A percentile compares a stretch with the other conserved stretches of the same genome.
phyloP scores from a whole-genome alignment of 23 tunicate genomes.

The Oikopleura vanhoeffeni region DNA sequence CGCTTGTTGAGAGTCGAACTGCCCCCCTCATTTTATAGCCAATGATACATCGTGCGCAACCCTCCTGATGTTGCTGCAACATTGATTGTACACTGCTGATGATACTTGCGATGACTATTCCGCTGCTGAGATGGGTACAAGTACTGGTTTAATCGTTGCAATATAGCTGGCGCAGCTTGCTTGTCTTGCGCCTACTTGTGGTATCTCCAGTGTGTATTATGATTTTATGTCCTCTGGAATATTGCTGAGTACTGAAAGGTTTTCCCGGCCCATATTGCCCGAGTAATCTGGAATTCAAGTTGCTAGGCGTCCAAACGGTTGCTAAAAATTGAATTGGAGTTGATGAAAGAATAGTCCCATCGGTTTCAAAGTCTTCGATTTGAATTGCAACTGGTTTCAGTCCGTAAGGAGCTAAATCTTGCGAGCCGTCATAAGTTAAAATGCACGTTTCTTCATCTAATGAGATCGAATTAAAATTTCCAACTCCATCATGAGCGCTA shows the following conservation, averaged over 20 bases:
- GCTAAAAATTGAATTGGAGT: conserved; percentile 8
- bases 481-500: not conserved
- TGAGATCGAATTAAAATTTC: not conserved
- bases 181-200: not conserved
- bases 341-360: not conserved
- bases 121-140: not conserved
- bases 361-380: not conserved
- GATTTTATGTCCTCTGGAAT: not conserved
- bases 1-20: too few relatives aligned
- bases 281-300: not conserved
- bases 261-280: not conserved
- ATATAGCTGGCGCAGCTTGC: not conserved
- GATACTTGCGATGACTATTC: not conserved
- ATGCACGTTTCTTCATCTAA: conserved; percentile 10
- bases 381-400: not conserved
- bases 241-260: not conserved
- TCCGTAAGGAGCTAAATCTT: not conserved
- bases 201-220: not conserved
- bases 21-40: too few relatives aligned
- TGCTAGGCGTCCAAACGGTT: not conserved
- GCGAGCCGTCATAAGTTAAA: not conserved
- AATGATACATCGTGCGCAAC: too few relatives aligned
- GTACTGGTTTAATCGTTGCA: not conserved
- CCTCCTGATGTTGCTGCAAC: not conserved
- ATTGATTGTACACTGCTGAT: not conserved